These are phyloP conservation scores for Eledona agricola DNA, from an alignment of 2,888 invertebrate species.

Conservation along the genomic window DNA sequence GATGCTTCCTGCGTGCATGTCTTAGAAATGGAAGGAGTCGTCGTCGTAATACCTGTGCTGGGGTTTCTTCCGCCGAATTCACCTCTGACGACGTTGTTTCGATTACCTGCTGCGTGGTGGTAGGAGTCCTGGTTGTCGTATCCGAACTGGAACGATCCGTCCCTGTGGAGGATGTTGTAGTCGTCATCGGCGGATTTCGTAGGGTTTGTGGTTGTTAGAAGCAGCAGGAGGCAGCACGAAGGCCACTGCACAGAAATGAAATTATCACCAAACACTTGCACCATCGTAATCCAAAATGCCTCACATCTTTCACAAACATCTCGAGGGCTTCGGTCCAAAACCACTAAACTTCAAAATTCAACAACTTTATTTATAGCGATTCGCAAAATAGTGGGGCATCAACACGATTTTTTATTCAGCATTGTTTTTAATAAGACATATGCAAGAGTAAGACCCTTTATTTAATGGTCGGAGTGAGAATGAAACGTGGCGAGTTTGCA, in stretches of 20 bases:
- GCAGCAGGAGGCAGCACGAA: conserved; percentile 39
- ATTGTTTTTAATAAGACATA: conserved; percentile 54
- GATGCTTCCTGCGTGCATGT: conserved; percentile 20
- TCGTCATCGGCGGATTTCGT: conserved; percentile 62
- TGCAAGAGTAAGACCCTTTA: conserved; percentile 40
- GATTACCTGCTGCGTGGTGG: conserved; percentile 73
- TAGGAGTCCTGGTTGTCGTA: conserved; percentile 77
- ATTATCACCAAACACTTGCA: conserved; percentile 3
- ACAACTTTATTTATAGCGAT: conserved; percentile 52
- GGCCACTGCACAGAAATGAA: conserved; percentile 40
- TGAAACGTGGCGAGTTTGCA: conserved; percentile 42
- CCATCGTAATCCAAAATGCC: conserved; percentile 27
- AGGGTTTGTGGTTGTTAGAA: conserved; percentile 34
- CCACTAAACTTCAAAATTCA: too few relatives aligned
- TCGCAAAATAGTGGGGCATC: conserved; percentile 47
- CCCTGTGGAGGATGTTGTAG: conserved; percentile 72
- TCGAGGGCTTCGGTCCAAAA: conserved; percentile 44
- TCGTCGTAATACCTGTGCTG: conserved; percentile 65
- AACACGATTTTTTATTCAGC: conserved; percentile 49
- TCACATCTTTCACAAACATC: conserved; percentile 45
- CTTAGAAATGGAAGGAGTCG: neutral
- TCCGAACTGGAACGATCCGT: conserved; percentile 80
- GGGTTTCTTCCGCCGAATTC: conserved; percentile 78
- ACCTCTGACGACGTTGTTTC: conserved; percentile 73
- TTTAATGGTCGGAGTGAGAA: conserved; percentile 45